A percentile compares a stretch with the other conserved stretches of the same genome.
phyloP scores from a whole-genome alignment of 1,140 invertebrate genomes.

The Drosophila ohnishii region DNA sequence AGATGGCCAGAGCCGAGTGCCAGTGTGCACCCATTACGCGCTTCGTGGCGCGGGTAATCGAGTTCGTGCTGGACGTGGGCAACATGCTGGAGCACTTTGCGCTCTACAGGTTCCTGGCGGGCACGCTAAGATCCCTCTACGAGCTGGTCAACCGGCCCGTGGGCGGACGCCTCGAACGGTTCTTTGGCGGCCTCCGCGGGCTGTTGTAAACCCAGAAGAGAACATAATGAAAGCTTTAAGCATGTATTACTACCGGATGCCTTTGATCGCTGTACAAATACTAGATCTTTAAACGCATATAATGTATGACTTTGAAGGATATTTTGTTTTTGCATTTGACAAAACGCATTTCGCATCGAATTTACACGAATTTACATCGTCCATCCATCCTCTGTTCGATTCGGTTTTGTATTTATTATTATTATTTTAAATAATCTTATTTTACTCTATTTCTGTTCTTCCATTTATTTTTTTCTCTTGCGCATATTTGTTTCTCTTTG shows the following conservation, averaged over 20 bases:
- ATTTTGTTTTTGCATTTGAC: conserved; percentile 80
- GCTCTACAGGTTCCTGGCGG: conserved; percentile 74
- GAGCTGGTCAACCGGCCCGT: conserved; percentile 67
- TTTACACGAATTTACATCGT: conserved; percentile 30
- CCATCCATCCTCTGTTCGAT: conserved; percentile 37
- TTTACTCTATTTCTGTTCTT: conserved; percentile 61
- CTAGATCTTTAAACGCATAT: conserved; percentile 28
- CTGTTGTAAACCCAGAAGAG: conserved; percentile 46
- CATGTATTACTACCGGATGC: conserved; percentile 36
- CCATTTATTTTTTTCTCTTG: conserved; percentile 14
- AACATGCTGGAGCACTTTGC: conserved; percentile 77
- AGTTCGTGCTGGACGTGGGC: conserved; percentile 72
- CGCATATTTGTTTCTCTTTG: conserved; percentile 25
- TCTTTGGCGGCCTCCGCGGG: conserved; percentile 66
- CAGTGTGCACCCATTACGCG: conserved; percentile 81
- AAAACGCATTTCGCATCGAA: conserved; percentile 76
- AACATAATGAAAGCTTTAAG: conserved; percentile 37
- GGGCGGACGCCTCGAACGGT: conserved; percentile 56
- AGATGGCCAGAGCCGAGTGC: conserved; percentile 56
- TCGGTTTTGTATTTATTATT: conserved; percentile 42
- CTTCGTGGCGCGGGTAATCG: conserved; percentile 77
- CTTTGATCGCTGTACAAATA: conserved; percentile 53
- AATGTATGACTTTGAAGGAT: conserved; percentile 54
- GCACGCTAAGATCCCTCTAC: conserved; percentile 74
- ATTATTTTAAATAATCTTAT: conserved; percentile 63